Base-by-base conservation (phyloP, 2,888 invertebrate species). In the Pterostichus madidus region DNA sequence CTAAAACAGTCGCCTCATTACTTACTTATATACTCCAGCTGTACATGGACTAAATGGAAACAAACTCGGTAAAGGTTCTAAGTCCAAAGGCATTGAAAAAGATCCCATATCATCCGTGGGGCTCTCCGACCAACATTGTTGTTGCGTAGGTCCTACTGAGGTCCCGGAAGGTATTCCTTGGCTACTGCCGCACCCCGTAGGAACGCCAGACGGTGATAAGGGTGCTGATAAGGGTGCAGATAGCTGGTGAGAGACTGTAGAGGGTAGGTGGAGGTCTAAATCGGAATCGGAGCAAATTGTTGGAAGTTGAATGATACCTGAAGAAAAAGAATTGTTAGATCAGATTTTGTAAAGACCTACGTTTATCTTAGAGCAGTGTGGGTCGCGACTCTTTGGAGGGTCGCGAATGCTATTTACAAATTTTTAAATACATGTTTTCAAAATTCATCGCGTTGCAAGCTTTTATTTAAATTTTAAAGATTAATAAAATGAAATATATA, bases 1-100 rank as follows among this genome's bases (percentile, higher is more conserved):
- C n/a, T n/a, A n/a, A n/a, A n/a, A n/a, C n/a, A n/a, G n/a, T n/a
- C n/a, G 1, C 24, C 8, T 5, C 56, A 56, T 3, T 15, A 91
- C 93, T 93, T 87, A 94, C 94, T 95, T 95, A 91, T 95, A 96
- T 76, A 91, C 91, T 5, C 86, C 87, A 83, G 94, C 94, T 83
- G 95, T 93, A 88, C 95, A 95, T 0, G 97, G 96, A 73, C 96
- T 96, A 90, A 97, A 96, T 2, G 97, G 95, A 87, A 97, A 97
- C 79, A 97, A 93, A 83, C 95, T 95, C 0, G 97, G 96, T 85
- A 97, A 89, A 6, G 97, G 96, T 88, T 98, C 97, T 88, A 97
- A 91, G 88, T 97, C 97, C 86, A 97, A 93, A 31, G 96, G 96
- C 86, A 97, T 90, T 0, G 96, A 94, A 90, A 96, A 97, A 49